A percentile compares a stretch with the other conserved stretches of the same genome.
Evolutionary conservation across 2,888 invertebrate species (phyloP).

Genomic region (Drosophila quinaria): DNA sequence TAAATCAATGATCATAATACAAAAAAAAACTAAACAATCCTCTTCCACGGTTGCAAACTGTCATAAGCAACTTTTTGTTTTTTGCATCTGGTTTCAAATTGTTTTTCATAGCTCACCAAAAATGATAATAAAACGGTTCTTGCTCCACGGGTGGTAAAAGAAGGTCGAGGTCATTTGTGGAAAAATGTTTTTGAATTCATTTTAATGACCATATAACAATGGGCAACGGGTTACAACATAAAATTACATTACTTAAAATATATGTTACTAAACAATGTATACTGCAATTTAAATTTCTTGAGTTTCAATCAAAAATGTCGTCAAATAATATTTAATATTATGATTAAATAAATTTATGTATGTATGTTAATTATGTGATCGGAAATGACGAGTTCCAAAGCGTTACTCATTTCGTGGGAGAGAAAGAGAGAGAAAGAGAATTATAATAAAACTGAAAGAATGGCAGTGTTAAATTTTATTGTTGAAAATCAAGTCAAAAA

Average conservation of each 20-base stretch:
- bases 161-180: slow-evolving; percentile 5
- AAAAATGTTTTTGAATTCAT: slow-evolving; percentile 4
- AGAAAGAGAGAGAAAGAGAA: too few species aligned
- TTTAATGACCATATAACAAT: slow-evolving; percentile 1
- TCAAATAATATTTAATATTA: background rate
- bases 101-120: background rate
- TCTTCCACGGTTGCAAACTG: background rate
- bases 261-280: background rate
- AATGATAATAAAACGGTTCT: background rate
- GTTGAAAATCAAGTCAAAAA: background rate
- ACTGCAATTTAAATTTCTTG: background rate
- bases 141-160: background rate
- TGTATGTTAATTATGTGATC: slow-evolving; percentile 10
- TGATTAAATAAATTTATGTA: background rate
- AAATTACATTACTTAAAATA: background rate
- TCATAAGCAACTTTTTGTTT: background rate
- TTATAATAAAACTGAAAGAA: background rate
- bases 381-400: slow-evolving; percentile 7
- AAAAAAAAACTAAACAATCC: background rate
- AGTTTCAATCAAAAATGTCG: background rate
- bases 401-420: slow-evolving; percentile 5
- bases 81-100: background rate
- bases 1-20: background rate
- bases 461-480: background rate
- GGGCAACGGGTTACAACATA: slow-evolving; percentile 5